A percentile compares a stretch with the other conserved stretches of the same genome.
Evolutionary conservation across 2,888 invertebrate species (phyloP).

Genomic region (Stenodema calcarata): DNA sequence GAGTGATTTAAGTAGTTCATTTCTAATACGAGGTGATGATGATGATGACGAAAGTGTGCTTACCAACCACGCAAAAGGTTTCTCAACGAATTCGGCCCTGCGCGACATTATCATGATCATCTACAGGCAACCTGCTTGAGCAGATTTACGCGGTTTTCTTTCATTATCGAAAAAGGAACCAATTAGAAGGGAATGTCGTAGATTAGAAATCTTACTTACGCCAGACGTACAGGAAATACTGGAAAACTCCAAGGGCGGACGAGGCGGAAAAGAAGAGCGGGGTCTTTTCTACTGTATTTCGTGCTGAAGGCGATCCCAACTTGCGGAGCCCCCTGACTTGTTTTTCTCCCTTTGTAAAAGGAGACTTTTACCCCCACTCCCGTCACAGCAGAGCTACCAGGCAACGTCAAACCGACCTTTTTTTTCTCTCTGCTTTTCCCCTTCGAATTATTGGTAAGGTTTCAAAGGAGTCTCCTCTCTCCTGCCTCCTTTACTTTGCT

Average conservation of each 20-base stretch:
- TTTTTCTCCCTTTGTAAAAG: slow-evolving; percentile 20
- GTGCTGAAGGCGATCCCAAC: slow-evolving; percentile 7
- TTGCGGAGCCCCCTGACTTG: neutral
- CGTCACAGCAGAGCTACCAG: neutral
- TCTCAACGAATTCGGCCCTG: too few species aligned
- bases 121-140: too few species aligned
- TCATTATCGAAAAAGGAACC: neutral
- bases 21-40: too few species aligned
- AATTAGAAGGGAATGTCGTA: neutral
- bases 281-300: neutral
- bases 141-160: too few species aligned
- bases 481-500: slow-evolving; percentile 14
- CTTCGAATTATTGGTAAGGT: slow-evolving; percentile 28
- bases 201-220: neutral
- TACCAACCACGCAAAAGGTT: too few species aligned
- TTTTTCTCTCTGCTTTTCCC: neutral
- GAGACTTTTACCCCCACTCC: neutral
- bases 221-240: neutral
- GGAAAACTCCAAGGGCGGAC: neutral
- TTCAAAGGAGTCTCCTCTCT: slow-evolving; percentile 12
- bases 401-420: neutral
- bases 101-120: too few species aligned
- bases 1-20: too few species aligned
- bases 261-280: neutral
- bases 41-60: too few species aligned